Percentiles rank a stretch among this genome's conserved stretches.
Evolutionary conservation across 2,113 vertebrate genomes (phyloP).

Genomic region (Phalacrocorax pelagicus): DNA sequence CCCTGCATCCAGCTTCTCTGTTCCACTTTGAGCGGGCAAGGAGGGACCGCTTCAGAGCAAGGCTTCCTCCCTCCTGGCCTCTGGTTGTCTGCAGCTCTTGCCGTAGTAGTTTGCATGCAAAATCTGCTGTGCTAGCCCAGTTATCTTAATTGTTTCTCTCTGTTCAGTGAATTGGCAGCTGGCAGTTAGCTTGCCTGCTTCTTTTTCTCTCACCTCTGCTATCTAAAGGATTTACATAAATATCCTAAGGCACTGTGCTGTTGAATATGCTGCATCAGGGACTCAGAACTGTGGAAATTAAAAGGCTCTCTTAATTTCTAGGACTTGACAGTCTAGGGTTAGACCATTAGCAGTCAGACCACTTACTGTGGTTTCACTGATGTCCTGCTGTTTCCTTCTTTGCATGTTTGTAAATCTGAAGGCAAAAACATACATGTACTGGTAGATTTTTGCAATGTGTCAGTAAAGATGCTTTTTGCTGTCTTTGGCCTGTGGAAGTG

Average conservation of each 20-base stretch:
- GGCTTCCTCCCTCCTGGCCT: background rate
- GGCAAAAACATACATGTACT: background rate
- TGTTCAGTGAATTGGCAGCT: slow-evolving; percentile 23
- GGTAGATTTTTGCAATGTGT: background rate
- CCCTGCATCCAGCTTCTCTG: background rate
- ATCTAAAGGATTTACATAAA: slow-evolving; percentile 29
- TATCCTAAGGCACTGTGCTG: background rate
- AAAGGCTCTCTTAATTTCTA: background rate
- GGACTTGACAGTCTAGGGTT: background rate
- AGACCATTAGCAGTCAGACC: background rate
- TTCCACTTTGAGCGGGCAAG: background rate
- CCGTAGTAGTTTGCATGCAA: background rate
- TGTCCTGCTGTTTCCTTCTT: background rate
- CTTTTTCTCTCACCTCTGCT: slow-evolving; percentile 23
- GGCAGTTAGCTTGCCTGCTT: background rate
- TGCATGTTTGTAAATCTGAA: background rate
- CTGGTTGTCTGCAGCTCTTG: background rate
- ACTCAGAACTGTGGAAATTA: background rate
- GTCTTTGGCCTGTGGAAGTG: background rate
- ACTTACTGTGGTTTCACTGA: background rate
- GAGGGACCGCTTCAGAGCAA: background rate
- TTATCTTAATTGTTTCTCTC: slow-evolving; percentile 27
- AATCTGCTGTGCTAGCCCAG: background rate
- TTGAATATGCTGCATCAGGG: background rate
- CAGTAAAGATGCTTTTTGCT: background rate